phyloP scores from a whole-genome alignment of 2,797 vertebrate species.

The Nyctalus aviator region DNA sequence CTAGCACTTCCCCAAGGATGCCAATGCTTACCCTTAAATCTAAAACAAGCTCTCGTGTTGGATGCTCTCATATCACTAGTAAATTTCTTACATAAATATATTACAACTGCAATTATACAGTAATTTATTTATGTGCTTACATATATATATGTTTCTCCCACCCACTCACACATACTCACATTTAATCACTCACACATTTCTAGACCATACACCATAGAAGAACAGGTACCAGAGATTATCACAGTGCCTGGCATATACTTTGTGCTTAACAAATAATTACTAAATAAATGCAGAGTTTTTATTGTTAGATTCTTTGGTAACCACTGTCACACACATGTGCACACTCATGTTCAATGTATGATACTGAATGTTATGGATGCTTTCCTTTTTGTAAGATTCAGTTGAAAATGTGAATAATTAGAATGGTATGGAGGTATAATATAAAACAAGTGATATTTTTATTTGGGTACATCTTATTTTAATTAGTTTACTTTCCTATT shows the following conservation, averaged over 20 bases:
- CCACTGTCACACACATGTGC: neutral
- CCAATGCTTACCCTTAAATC: neutral
- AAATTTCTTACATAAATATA: constrained; percentile 15
- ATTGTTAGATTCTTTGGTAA: constrained; percentile 32
- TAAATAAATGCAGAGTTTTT: constrained; percentile 39
- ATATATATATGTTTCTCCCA: neutral
- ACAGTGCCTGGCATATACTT: neutral
- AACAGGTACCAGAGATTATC: neutral
- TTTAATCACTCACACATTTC: constrained; percentile 37
- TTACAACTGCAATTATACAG: constrained; percentile 2
- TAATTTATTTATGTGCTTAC: neutral
- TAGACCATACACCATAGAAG: neutral
- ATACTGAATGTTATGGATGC: constrained; percentile 7
- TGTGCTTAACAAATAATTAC: constrained; percentile 43
- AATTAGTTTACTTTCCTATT: constrained; percentile 19
- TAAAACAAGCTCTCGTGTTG: constrained; percentile 2
- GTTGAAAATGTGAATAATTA: constrained; percentile 45
- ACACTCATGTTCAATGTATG: neutral
- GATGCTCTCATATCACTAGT: neutral
- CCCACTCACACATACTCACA: neutral
- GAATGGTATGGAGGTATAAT: neutral
- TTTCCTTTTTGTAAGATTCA: constrained; percentile 40
- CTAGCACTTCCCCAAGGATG: neutral
- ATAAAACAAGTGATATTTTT: constrained; percentile 42
- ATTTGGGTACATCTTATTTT: constrained; percentile 48